Evolutionary conservation across 2,888 invertebrate genomes (phyloP), one percentile per base, ranked within the genome.

Genomic region (Cerastoderma edule): DNA sequence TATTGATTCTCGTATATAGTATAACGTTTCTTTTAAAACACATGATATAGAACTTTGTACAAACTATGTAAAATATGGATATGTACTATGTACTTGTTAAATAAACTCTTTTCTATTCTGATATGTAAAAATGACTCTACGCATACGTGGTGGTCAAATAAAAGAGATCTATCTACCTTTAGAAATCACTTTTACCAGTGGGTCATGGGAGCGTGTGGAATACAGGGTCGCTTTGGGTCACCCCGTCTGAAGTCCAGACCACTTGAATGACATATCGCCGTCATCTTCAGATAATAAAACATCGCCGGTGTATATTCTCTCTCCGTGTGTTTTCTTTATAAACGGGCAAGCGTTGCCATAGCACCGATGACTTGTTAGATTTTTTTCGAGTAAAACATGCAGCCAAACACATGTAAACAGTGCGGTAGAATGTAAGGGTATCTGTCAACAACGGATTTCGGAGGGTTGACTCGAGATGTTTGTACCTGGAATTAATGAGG

Each of bases 371-470:
- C 60, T 27, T 60, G 27, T 33, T 24, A 8, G 35, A 39, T 60
- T 60, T 39, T 39, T 60, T 60, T n/a, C n/a, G 19, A 22, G 13
- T 8, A 60, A n/a, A 60, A 60, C 50, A 60, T n/a, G 27, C 1
- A 35, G 35, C 39, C 35, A 60, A 60, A 60, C 60, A 60, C 19
- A 8, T n/a, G 22, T n/a, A 60, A 60, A 60, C 60, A 60, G 35
- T 22, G 60, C 13, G 33, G 60, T 24, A 60, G 39, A 60, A 60
- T 35, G 27, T 35, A 27, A 3, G 10, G 13, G 2, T 22, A 33
- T 24, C 60, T 24, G 60, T 60, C 60, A 60, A 60, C 60, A 24
- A 16, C 60, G 60, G 60, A 60, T 35, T 60, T 60, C 24, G 24
- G 1, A 50, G 10, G n/a, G 10, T 10, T 10, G 50, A 50, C 10